Base-by-base conservation (phyloP, 92 coral and sea anemone genomes). In the Parazoanthus darwini region DNA sequence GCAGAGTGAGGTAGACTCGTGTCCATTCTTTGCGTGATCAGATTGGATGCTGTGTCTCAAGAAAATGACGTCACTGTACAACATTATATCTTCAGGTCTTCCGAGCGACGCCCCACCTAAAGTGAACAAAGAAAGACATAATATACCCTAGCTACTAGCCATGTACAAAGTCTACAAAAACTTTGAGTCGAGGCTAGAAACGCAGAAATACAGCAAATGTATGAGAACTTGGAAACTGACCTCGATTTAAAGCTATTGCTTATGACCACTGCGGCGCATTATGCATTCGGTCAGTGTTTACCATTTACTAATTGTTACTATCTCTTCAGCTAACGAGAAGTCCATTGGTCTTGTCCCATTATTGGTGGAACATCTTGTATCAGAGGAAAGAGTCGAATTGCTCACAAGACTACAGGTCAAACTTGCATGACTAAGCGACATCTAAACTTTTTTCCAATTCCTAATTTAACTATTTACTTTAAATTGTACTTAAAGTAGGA, bases 371-470 rank as follows among this genome's bases (percentile, higher is more conserved):
- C 37, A 84, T 3, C 68, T 84, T 43, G 79, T 44, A 80, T 38
- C 77, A 26, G 59, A 78, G 10, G 71, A 20, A 7, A 88, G 42
- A n/a, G 48, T 25, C 36, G 90, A 70, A 16, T 80, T 78, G 29
- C 36, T 84, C 25, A 84, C 87, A 35, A 84, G 79, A 23, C 78
- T 84, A 46, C 87, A 46, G 87, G 87, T 84, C 29, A 68, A 79
- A 15, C 29, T 39, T 42, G 33, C 33, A 29, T 29, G 37, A n/a
- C 59, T 54, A 20, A 11, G 59, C 18, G 59, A 54, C 2, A 2
- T 54, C 59, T 54, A 13, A 54, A 54, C 13, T 7, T 13, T 54
- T 54, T 54, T 13, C 4, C 13, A 15, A 13, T 54, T 18, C 18
- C 13, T 0, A 13, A 54, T 54, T 54, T 13, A 54, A 15, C 20